Conservation (phyloP, 2,113 vertebrate species). For the Alligator sinensis region DNA sequence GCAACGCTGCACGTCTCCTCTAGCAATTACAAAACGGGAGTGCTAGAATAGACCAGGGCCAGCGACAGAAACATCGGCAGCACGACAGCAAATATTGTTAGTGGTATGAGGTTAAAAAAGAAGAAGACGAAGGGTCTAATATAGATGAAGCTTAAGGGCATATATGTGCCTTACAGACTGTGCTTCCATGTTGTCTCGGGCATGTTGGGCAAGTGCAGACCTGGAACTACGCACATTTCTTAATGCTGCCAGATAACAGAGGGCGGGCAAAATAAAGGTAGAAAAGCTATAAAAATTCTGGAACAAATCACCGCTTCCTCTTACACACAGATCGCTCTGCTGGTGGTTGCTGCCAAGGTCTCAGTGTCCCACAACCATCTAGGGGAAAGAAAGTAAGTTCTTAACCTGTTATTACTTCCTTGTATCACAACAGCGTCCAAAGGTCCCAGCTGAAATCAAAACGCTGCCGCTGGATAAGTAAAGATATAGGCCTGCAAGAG, state of each 20-base stretch:
- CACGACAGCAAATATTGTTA: neutral
- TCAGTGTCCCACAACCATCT: neutral
- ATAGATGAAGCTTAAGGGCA: neutral
- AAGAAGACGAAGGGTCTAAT: neutral
- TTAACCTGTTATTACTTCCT: neutral
- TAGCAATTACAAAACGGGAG: neutral
- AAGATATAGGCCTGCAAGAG: neutral
- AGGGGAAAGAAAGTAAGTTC: neutral
- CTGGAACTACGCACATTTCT: neutral
- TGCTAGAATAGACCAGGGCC: fast-evolving
- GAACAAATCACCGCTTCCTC: neutral
- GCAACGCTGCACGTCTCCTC: no score
- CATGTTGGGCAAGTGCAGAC: slow-evolving; percentile 22
- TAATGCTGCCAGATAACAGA: fast-evolving
- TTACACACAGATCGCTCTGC: fast-evolving
- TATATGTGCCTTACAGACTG: neutral
- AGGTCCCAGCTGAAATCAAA: neutral
- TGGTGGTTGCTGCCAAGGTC: neutral
- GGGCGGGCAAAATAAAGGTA: neutral
- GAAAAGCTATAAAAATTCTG: neutral
- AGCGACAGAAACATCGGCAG: neutral
- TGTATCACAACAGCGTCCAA: neutral
- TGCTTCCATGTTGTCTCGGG: neutral
- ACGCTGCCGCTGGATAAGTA: neutral
- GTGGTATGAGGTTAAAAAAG: neutral